Evolutionary conservation across 2,888 invertebrate genomes (phyloP).

Genomic region (Trissoscelio sp.): DNA sequence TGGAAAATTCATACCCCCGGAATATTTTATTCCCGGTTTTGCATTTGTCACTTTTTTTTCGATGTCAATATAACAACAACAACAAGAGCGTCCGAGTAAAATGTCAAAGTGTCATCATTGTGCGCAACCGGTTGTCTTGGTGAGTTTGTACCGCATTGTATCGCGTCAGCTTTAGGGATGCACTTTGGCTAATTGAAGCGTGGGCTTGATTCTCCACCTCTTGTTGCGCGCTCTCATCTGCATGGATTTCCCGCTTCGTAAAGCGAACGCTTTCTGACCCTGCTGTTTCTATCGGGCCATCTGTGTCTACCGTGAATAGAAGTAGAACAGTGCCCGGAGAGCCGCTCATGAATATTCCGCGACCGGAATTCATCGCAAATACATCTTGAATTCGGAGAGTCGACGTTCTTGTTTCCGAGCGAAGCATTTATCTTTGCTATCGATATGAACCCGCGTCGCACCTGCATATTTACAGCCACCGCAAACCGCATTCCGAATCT

Average conservation of each 20-base stretch:
- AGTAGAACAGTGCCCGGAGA: slow-evolving; percentile 75
- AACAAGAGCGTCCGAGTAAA: slow-evolving; percentile 24
- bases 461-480: slow-evolving; percentile 5
- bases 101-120: slow-evolving; percentile 47
- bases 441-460: slow-evolving; percentile 44
- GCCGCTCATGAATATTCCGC: slow-evolving; percentile 81
- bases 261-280: slow-evolving; percentile 77
- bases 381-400: slow-evolving; percentile 73
- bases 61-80: slow-evolving; percentile 13
- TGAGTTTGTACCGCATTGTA: slow-evolving; percentile 64
- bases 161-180: slow-evolving; percentile 70
- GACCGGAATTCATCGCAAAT: slow-evolving; percentile 79
- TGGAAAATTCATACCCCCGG: no score
- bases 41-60: not conserved
- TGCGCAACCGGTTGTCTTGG: slow-evolving; percentile 67
- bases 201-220: slow-evolving; percentile 72
- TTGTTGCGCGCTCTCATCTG: slow-evolving; percentile 78
- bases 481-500: not conserved
- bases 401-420: slow-evolving; percentile 39
- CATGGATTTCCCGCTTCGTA: slow-evolving; percentile 80
- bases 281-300: slow-evolving; percentile 71
- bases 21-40: no score
- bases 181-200: slow-evolving; percentile 81
- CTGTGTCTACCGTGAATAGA: slow-evolving; percentile 76
- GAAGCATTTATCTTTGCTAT: slow-evolving; percentile 44